Conservation (phyloP, 2,888 invertebrate species). For the Mesorhabditis spiculigera region DNA sequence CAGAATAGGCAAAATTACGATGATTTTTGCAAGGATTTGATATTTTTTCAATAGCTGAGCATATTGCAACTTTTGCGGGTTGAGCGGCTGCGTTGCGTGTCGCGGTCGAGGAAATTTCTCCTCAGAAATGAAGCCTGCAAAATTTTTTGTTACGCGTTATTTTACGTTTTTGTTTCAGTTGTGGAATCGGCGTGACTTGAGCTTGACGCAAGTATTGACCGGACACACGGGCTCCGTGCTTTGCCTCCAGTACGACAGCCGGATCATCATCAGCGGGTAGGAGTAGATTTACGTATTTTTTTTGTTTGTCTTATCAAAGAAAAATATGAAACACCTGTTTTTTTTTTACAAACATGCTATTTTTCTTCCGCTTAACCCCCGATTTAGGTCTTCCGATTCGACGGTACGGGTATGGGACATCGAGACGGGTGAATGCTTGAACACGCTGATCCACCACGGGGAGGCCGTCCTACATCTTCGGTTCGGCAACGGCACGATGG, state of each 20-base stretch:
- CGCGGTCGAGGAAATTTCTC: too few species aligned
- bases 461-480: conserved; percentile 97
- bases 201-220: conserved; percentile 80
- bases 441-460: conserved; percentile 97
- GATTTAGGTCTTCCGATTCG: conserved; percentile 31
- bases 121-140: too few species aligned
- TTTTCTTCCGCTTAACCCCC: not conserved
- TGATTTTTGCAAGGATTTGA: conserved; percentile 10
- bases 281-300: too few species aligned
- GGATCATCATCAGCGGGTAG: conserved; percentile 93
- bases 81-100: too few species aligned
- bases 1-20: not conserved
- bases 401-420: conserved; percentile 88
- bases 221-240: conserved; percentile 98
- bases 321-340: too few species aligned
- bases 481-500: conserved; percentile 99
- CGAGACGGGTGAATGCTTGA: conserved; percentile 88
- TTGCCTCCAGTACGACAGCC: conserved; percentile 97
- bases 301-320: conserved; percentile 8
- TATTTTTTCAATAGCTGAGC: too few species aligned
- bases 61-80: not conserved
- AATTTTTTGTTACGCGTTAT: not conserved
- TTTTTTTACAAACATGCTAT: conserved; percentile 9
- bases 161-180: conserved; percentile 64
- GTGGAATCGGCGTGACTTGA: conserved; percentile 88